These are phyloP conservation scores for Rhinoraja longicauda DNA, from an alignment of 2,797 vertebrate species.

Conservation along the genomic window DNA sequence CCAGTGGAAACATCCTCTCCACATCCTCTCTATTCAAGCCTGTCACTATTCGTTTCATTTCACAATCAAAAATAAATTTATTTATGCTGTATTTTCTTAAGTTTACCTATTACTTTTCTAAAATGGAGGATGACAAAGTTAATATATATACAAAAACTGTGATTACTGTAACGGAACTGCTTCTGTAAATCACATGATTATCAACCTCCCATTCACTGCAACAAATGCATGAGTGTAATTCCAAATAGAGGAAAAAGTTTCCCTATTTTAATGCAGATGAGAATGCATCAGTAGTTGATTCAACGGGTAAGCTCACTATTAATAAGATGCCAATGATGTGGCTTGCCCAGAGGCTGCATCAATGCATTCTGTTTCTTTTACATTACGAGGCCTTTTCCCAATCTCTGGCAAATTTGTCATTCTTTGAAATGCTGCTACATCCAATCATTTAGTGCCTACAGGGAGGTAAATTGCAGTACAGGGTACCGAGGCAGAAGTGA, in stretches of 20 bases:
- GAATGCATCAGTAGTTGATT: not conserved
- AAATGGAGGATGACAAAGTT: not conserved
- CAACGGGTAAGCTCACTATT: not conserved
- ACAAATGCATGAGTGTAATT: not conserved
- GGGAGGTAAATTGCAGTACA: not conserved
- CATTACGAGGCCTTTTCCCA: not conserved
- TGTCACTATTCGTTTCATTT: no score
- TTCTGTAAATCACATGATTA: not conserved
- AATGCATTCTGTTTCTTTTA: not conserved
- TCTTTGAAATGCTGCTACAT: not conserved
- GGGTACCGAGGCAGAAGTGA: not conserved
- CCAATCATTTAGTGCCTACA: not conserved
- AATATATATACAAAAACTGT: not conserved
- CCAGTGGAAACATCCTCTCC: no score
- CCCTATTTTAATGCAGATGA: not conserved
- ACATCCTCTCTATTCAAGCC: no score
- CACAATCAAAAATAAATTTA: not conserved
- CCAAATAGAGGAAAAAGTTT: not conserved
- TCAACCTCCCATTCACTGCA: not conserved
- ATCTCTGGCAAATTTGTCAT: not conserved
- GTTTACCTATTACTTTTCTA: not conserved
- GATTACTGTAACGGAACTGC: not conserved
- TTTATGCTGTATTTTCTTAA: not conserved
- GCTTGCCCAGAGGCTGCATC: not conserved
- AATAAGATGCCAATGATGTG: not conserved